These are phyloP conservation scores for Agapornis canus DNA, from an alignment of 2,797 vertebrate species.

Conservation along the genomic window DNA sequence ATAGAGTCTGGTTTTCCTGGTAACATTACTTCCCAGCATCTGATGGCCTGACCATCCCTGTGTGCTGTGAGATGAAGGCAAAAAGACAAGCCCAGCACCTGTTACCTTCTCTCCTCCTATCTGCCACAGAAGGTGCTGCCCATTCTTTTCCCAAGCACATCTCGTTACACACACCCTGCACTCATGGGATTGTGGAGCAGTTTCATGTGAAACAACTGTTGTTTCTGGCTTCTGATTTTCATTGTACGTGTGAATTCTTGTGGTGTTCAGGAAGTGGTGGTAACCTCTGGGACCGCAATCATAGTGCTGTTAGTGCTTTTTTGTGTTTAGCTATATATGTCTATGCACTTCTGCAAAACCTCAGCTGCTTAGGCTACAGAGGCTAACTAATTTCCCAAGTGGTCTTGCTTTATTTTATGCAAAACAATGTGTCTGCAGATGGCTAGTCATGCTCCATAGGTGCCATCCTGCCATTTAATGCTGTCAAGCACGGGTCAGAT, in stretches of 20 bases:
- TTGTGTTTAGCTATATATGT: not conserved
- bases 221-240: conserved; percentile 43
- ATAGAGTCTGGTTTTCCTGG: not conserved
- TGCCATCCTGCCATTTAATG: not conserved
- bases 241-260: not conserved
- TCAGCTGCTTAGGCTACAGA: not conserved
- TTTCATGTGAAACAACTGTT: conserved; percentile 8
- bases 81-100: not conserved
- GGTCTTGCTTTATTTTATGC: not conserved
- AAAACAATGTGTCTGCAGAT: not conserved
- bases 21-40: not conserved
- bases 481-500: not conserved
- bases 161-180: not conserved
- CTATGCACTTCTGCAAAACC: conserved; percentile 18
- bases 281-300: conserved; percentile 37
- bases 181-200: not conserved
- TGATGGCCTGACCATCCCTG: not conserved
- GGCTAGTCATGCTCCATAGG: not conserved
- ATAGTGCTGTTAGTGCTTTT: not conserved
- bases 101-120: not conserved
- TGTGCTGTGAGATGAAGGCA: not conserved
- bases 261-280: conserved; percentile 54
- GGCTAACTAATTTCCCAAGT: not conserved
- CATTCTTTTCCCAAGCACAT: not conserved
- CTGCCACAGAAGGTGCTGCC: not conserved